Percentiles rank a stretch among this genome's conserved stretches.
Conservation (phyloP, 2,888 invertebrate genomes). For the Pseudanteris insignis region DNA sequence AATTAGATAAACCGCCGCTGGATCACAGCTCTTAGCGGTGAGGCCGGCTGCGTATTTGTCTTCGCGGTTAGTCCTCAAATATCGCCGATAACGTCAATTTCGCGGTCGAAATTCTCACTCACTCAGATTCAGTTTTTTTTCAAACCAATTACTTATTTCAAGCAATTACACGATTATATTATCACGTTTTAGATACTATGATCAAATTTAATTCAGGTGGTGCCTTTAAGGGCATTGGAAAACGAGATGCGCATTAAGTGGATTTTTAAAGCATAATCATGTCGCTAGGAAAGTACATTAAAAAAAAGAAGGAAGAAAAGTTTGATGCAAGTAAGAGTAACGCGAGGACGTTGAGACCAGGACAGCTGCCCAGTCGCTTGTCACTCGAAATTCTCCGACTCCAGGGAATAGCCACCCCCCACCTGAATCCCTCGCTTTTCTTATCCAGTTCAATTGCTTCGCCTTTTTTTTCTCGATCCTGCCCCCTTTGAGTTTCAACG, state of each 20-base stretch:
- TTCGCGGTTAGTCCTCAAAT: constrained; percentile 39
- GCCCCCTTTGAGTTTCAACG: constrained; percentile 17
- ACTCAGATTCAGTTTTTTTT: too few species aligned
- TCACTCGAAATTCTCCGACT: constrained; percentile 51
- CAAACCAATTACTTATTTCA: too few species aligned
- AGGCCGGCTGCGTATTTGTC: constrained; percentile 49
- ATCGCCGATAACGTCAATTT: constrained; percentile 45
- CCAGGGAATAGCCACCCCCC: constrained; percentile 56
- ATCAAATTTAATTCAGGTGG: too few species aligned
- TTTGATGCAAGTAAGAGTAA: constrained; percentile 33
- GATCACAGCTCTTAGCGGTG: constrained; percentile 62
- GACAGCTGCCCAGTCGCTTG: constrained; percentile 60
- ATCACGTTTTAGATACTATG: too few species aligned
- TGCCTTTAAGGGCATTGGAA: too few species aligned
- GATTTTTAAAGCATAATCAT: constrained; percentile 54
- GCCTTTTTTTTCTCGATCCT: constrained; percentile 32
- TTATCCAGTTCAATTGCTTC: constrained; percentile 24
- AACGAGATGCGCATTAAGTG: constrained; percentile 11
- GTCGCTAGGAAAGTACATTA: constrained; percentile 38
- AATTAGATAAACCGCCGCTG: constrained; percentile 64
- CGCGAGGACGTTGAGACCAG: constrained; percentile 51
- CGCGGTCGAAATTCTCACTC: constrained; percentile 19
- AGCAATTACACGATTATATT: too few species aligned
- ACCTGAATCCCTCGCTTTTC: constrained; percentile 32
- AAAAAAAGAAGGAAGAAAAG: constrained; percentile 6